These are phyloP conservation scores for Pedionomus torquatus DNA, from an alignment of 2,113 vertebrate species.

Conservation along the genomic window DNA sequence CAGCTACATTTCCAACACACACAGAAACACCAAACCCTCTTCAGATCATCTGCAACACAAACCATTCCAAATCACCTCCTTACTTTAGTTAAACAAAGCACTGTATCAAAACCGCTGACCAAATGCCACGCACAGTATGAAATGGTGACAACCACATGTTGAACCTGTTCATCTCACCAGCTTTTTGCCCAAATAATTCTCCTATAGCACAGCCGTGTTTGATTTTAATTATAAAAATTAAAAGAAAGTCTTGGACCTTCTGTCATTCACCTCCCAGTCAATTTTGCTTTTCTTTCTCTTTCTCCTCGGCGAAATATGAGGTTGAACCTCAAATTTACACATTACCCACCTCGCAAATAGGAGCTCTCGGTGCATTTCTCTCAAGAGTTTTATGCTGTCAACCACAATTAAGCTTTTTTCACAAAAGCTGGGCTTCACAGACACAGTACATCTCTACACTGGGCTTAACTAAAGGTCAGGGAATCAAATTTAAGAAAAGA, in stretches of 20 bases:
- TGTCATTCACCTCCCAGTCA: neutral
- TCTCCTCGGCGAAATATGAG: neutral
- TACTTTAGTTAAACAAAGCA: neutral
- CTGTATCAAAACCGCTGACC: neutral
- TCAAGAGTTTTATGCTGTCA: neutral
- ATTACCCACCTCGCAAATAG: no score
- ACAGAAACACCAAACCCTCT: neutral
- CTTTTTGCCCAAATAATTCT: neutral
- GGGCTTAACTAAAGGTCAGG: neutral
- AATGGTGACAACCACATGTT: neutral
- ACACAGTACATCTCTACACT: accelerated
- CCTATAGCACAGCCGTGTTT: neutral
- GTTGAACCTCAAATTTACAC: neutral
- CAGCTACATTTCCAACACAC: neutral
- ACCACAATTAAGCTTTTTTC: neutral
- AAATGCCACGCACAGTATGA: neutral
- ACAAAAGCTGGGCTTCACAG: neutral
- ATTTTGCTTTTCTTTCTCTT: neutral
- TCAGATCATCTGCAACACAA: neutral
- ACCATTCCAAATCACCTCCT: neutral
- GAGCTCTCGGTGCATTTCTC: neutral
- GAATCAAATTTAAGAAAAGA: neutral
- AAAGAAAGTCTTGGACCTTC: no score
- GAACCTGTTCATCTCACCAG: neutral
- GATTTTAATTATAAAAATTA: neutral